phyloP scores from a whole-genome alignment of 53 echinoderm and acorn worm genomes.

The Echinarachnius parma region DNA sequence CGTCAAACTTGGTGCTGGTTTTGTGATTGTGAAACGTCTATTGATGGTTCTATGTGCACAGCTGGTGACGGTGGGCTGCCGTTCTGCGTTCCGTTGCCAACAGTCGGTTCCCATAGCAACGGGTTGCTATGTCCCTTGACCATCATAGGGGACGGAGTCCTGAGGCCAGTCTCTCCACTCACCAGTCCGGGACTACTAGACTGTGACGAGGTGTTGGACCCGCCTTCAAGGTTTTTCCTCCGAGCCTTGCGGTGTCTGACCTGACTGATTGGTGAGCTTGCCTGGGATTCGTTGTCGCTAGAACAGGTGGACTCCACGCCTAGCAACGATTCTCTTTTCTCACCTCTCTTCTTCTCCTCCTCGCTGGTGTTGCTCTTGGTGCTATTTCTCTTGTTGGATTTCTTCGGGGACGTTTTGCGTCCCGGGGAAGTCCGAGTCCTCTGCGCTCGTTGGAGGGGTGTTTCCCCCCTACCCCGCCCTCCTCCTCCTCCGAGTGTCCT shows the following conservation, averaged over 20 bases:
- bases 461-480: not conserved
- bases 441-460: not conserved
- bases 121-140: conserved; percentile 36
- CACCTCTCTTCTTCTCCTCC: not conserved
- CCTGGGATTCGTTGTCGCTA: conserved; percentile 34
- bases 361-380: conserved; percentile 1
- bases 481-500: not conserved
- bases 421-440: conserved; percentile 3
- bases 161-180: conserved; percentile 2
- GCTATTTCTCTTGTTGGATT: conserved; percentile 8
- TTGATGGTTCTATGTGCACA: conserved; percentile 18
- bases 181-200: conserved; percentile 10
- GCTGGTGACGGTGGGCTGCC: conserved; percentile 19
- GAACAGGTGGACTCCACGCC: conserved; percentile 33
- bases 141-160: conserved; percentile 6
- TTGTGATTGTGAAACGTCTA: not conserved
- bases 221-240: not conserved
- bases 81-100: conserved; percentile 38
- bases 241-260: conserved; percentile 29
- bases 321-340: conserved; percentile 17
- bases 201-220: conserved; percentile 23
- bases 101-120: conserved; percentile 35
- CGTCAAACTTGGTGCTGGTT: conserved; percentile 21
- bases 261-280: conserved; percentile 37
- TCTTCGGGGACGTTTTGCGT: conserved; percentile 24